Base-by-base conservation (phyloP, 2,888 invertebrate genomes). In the Macrophya annulata region DNA sequence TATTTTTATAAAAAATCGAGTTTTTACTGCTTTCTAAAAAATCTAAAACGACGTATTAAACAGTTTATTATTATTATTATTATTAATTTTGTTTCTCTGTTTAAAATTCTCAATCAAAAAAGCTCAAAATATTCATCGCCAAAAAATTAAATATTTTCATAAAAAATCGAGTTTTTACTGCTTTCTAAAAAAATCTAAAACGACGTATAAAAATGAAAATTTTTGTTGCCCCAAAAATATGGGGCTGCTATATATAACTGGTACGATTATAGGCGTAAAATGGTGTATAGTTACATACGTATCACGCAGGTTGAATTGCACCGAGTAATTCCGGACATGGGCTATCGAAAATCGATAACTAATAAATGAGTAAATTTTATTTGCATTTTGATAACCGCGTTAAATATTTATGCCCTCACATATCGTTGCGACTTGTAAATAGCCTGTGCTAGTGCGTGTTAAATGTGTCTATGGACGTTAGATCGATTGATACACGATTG, bases 361-460 rank as follows among this genome's bases (percentile, higher is more conserved):
- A 68, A 68, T 81, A 85, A 90, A 88, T 89, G 88, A 88, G 85
- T 86, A 87, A 89, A 89, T 90, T 90, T 90, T 88, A 90, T 89
- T 88, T 89, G 84, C 86, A 85, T 86, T 87, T 84, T 86, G 86
- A 89, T 89, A 89, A 90, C 86, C 87, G 86, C 88, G 88, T 90
- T 90, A 90, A 90, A 90, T 90, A 90, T 90, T 90, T 90, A 74
- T 43, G 25, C 74, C 74, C 10, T 51, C 55, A 15, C 37, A 37
- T 31, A 31, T 74, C 72, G 21, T 40, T 40, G n/a, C 0, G 21
- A 21, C 77, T 31, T 77, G 77, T 77, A 77, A 77, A 77, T 55
- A n/a, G 31, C 51, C n/a, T 0, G 76, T 17, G 17, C 85, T 68
- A 84, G 86, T 21, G 85, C 86, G 86, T 79, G 87, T 88, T 88